Evolutionary conservation across 1,140 invertebrate genomes (phyloP).

Genomic region (Drosophila setifemur): DNA sequence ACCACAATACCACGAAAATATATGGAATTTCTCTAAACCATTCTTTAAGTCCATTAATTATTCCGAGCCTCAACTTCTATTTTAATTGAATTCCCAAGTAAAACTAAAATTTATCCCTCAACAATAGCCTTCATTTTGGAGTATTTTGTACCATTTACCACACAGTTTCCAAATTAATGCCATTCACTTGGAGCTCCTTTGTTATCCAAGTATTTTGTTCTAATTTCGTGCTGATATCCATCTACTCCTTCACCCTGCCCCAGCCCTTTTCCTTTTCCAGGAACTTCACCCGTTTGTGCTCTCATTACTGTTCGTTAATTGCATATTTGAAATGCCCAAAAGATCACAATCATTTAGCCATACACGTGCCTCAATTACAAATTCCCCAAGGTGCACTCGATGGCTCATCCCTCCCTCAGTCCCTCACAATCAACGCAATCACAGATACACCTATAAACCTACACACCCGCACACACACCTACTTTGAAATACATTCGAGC

Average conservation of each 20-base stretch:
- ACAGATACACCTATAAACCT: background rate
- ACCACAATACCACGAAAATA: no score
- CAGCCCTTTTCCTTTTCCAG: no score
- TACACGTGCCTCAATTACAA: constrained; percentile 71
- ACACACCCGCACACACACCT: background rate
- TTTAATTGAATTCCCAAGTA: background rate
- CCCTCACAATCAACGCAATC: constrained; percentile 12
- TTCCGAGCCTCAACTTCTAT: no score
- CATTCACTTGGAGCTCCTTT: constrained; percentile 12
- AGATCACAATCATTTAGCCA: constrained; percentile 68
- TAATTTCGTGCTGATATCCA: background rate
- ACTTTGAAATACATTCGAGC: background rate
- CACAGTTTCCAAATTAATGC: constrained; percentile 8
- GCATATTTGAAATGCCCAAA: constrained; percentile 54
- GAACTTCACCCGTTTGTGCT: constrained; percentile 13
- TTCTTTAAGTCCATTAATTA: no score
- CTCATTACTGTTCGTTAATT: constrained; percentile 54
- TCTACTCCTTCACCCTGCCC: background rate
- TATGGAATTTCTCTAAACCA: no score
- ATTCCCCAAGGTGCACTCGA: constrained; percentile 44
- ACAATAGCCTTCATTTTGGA: background rate
- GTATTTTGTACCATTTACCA: background rate
- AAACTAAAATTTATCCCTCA: background rate
- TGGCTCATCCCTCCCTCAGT: background rate
- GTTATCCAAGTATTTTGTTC: background rate